These are phyloP conservation scores for Atlantisia rogersi DNA, from an alignment of 2,113 vertebrate species.

Conservation along the genomic window DNA sequence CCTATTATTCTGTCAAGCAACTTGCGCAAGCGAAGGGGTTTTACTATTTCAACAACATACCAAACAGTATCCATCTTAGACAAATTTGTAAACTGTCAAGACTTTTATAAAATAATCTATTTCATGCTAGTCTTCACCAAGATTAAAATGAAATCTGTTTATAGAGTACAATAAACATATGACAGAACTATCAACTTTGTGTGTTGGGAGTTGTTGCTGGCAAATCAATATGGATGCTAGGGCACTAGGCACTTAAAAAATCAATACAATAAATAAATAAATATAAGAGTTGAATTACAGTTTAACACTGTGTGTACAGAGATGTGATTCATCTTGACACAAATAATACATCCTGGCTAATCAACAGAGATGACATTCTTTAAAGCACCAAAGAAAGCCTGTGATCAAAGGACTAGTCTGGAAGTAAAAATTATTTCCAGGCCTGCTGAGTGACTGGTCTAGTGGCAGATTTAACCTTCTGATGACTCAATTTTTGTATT, in stretches of 20 bases:
- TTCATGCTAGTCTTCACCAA: neutral
- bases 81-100: neutral
- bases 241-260: slow-evolving; percentile 10
- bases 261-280: neutral
- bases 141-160: slow-evolving; percentile 14
- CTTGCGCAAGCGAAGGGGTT: neutral
- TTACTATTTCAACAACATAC: neutral
- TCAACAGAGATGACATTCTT: neutral
- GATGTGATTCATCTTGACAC: neutral
- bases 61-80: neutral
- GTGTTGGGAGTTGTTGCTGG: neutral
- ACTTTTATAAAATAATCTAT: neutral
- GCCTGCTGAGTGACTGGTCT: neutral
- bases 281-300: neutral
- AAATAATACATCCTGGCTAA: neutral
- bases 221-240: slow-evolving; percentile 11
- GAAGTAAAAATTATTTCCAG: neutral
- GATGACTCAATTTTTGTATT: neutral
- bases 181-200: neutral
- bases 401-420: neutral
- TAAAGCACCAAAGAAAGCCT: neutral
- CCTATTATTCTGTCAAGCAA: neutral
- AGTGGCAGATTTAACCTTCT: neutral
- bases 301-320: neutral
- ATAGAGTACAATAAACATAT: neutral